Evolutionary conservation across 2,113 vertebrate species (phyloP), one percentile per base, ranked within the genome.

Genomic region (Pagrus major): DNA sequence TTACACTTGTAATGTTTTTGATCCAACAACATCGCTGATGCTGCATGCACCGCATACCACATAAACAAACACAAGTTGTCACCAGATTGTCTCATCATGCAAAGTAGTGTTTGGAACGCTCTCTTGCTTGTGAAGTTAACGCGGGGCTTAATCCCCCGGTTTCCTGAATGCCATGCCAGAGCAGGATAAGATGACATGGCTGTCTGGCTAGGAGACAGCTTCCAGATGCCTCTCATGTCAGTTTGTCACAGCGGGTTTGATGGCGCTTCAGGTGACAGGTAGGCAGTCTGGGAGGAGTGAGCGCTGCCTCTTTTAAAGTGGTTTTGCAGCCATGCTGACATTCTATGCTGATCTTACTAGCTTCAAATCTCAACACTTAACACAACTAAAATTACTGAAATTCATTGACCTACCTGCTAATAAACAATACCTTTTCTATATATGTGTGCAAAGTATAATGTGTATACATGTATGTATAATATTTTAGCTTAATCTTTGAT

Each of bases 171-270:
- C 56, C 49, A 66, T 71, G 72, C 73, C 61, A 52, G 84, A 78
- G 86, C 82, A 67, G 87, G 87, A 80, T 80, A 66, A 81, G 81
- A 90, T 86, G 86, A 84, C 91, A 89, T 79, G 85, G 81, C 85
- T 91, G 90, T 91, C 90, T 91, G 89, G 77, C 66, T 66, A 47
- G 67, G 41, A 88, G 90, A 90, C 90, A 90, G 86, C 81, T 89
- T 75, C 77, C 66, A 92, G 88, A 89, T 47, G 56, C 63, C 56
- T 78, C 87, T 82, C 84, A 37, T 89, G 90, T 92, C 90, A 89
- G 71, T 86, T 85, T 90, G 87, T 92, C 90, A 90, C 79, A 75
- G 83, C 42, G 5, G 39, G 81, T 79, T 81, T 85, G 88, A 88
- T 31, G 80, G 60, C 11, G 76, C 90, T 86, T 69, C 83, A 89